Conservation (phyloP, 2,888 invertebrate genomes). For the Slavum lentiscoides region DNA sequence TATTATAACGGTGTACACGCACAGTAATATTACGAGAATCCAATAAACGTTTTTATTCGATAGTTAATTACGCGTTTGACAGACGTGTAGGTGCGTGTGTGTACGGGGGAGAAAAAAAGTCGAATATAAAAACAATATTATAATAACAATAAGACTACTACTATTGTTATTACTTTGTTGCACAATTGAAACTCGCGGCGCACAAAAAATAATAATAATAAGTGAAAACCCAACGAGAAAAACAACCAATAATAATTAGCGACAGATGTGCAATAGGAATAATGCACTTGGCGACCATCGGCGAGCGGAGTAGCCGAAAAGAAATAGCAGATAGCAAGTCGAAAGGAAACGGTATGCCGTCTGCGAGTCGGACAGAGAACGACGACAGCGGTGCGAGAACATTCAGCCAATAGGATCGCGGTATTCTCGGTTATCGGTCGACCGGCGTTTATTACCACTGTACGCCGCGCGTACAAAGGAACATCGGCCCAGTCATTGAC, state of each 20-base stretch:
- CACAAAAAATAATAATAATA: not conserved
- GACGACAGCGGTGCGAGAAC: not conserved
- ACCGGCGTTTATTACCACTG: not conserved
- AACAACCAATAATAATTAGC: not conserved
- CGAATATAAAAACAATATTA: not conserved
- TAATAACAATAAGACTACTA: not conserved
- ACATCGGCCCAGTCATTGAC: not conserved
- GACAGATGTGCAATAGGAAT: not conserved
- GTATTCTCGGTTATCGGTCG: conserved; percentile 2
- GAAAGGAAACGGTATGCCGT: conserved; percentile 7
- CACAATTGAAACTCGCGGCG: not conserved
- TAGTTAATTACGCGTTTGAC: not conserved
- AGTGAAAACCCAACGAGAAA: not conserved
- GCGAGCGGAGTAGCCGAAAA: not conserved
- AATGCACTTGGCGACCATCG: not conserved
- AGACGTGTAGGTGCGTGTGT: not conserved
- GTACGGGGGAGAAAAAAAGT: not conserved
- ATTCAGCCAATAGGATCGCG: conserved; percentile 15
- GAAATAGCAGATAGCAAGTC: conserved; percentile 5
- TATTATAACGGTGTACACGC: conserved; percentile 22
- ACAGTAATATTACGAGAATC: not conserved
- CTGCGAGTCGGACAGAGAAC: not conserved
- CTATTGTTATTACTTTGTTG: not conserved
- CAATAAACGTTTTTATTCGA: not conserved
- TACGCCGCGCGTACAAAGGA: not conserved